These are phyloP conservation scores for Cochlearius cochlearius DNA, from an alignment of 2,113 vertebrate genomes.

Conservation along the genomic window DNA sequence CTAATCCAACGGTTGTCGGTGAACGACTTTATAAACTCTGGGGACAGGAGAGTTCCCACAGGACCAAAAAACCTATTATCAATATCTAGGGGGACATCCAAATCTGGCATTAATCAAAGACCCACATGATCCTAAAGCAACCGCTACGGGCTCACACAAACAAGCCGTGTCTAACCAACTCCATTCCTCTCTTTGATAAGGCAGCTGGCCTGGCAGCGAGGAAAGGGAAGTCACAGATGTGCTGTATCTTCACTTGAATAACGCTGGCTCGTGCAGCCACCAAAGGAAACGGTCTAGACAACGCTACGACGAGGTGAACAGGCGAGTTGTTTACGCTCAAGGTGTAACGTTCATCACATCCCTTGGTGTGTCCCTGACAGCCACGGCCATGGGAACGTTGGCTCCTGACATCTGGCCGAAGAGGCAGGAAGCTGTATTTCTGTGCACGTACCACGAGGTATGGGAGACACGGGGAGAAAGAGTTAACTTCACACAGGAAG, in stretches of 20 bases:
- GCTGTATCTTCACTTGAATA: background rate
- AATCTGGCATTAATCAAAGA: background rate
- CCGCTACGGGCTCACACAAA: background rate
- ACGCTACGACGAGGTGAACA: background rate
- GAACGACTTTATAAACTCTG: background rate
- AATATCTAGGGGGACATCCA: background rate
- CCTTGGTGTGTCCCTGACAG: background rate
- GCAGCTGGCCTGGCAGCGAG: background rate
- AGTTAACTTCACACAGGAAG: background rate
- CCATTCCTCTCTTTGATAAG: background rate
- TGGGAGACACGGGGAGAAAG: background rate
- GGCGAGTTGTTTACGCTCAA: background rate
- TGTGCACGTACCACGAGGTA: rapidly evolving
- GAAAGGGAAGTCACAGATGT: background rate
- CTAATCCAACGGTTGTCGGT: background rate
- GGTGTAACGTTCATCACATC: background rate
- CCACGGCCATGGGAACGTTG: background rate
- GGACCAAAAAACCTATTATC: background rate
- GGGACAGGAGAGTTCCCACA: background rate
- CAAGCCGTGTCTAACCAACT: background rate
- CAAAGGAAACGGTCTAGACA: background rate
- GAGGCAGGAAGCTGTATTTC: background rate
- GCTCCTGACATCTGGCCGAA: background rate
- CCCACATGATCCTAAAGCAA: background rate
- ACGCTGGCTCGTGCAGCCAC: rapidly evolving